Conservation (phyloP, 2,113 vertebrate genomes). For the Onychostruthus taczanowskii region DNA sequence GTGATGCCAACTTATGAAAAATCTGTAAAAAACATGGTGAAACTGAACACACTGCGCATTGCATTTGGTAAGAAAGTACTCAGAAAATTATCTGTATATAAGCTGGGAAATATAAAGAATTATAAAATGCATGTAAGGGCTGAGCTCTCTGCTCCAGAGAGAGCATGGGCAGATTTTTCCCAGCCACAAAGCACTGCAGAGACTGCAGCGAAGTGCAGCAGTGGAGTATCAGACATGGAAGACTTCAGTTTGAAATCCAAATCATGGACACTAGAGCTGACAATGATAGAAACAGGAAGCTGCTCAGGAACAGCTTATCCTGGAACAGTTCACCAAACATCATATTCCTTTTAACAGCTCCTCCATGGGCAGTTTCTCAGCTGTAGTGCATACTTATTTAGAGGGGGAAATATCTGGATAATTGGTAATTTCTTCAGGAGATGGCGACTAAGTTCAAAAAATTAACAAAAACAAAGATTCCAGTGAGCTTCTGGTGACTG, state of each 20-base stretch:
- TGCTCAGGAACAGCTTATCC: not conserved
- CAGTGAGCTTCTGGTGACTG: not conserved
- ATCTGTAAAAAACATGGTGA: not conserved
- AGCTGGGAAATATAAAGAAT: not conserved
- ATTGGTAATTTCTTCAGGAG: not conserved
- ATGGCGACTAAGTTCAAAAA: not conserved
- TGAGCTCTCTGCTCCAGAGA: not conserved
- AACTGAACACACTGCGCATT: not conserved
- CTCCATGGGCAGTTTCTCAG: not conserved
- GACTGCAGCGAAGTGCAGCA: not conserved
- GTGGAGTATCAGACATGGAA: not conserved
- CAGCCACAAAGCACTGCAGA: not conserved
- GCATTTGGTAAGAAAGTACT: not conserved
- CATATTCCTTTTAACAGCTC: not conserved
- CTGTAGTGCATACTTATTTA: not conserved
- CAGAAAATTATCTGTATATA: not conserved
- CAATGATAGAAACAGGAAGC: not conserved
- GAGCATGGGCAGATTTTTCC: not conserved
- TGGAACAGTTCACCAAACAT: not conserved
- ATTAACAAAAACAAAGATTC: not conserved
- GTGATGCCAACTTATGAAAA: not conserved
- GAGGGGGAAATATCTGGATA: not conserved
- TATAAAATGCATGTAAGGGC: not conserved
- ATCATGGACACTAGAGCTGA: not conserved
- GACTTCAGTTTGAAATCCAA: not conserved